Evolutionary conservation across 2,797 vertebrate genomes (phyloP), one percentile per base, ranked within the genome.

Genomic region (Bradypodion ventrale): DNA sequence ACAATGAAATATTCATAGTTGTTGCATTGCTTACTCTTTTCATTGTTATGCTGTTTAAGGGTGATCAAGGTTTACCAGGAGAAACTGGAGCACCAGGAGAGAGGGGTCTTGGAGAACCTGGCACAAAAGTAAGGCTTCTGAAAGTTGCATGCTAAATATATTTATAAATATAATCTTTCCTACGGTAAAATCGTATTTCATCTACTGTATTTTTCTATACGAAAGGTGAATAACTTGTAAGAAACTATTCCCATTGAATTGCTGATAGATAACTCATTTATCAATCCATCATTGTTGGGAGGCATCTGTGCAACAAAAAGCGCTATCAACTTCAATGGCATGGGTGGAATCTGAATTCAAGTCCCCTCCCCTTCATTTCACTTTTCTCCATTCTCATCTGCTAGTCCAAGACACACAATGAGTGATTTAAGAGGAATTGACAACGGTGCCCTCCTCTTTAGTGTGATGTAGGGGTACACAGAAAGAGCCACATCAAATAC

Each of bases 1-100:
- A 49, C 0, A 59, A 82, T 2, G 35, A 65, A 70, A 85, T 65
- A n/a, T 32, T 80, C 83, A 88, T 79, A 2, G 13, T 19, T 56
- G 52, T 5, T 84, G 56, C 46, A 78, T 85, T 87, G 5, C 83
- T 65, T 83, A 86, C 0, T 0, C 13, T 89, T 49, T 84, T 83
- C 75, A 87, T 78, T 37, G 65, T 68, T 15, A 93, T 90, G 37
- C 83, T 91, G 4, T 77, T 85, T 87, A 83, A 98, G 96, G 96
- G 97, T 90, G 96, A 98, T 84, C 96, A 97, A 94, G 96, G 96
- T 89, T 97, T 98, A 86, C 96, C 97, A 83, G 97, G 97, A 95
- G 97, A 98, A 93, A 96, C 95, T 92, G 98, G 97, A 90, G 82
- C 92, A 83, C 91, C 94, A 68, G 97, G 97, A 93, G 97, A 98